Percentiles rank a stretch among this genome's conserved stretches.
phyloP scores from a whole-genome alignment of 2,888 invertebrate genomes.

The Leistus spinibarbis region DNA sequence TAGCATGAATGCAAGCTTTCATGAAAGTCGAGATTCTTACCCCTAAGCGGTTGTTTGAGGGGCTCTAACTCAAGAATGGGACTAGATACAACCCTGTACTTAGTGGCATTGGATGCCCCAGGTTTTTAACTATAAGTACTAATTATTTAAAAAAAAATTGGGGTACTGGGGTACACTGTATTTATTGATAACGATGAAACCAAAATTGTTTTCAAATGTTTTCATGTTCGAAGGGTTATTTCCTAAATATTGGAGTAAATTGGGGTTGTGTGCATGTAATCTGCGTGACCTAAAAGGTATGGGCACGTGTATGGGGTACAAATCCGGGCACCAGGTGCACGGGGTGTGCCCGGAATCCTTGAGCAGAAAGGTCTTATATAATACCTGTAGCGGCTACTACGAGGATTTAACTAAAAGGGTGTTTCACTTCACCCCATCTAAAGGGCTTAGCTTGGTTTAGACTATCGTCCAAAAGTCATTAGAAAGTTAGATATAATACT shows the following conservation, averaged over 20 bases:
- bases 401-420: background rate
- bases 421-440: background rate
- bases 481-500: too few relatives aligned
- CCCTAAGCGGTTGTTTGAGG: too few relatives aligned
- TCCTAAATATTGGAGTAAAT: background rate
- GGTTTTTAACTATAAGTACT: too few relatives aligned
- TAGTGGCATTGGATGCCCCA: too few relatives aligned
- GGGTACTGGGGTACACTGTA: too few relatives aligned
- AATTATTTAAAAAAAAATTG: too few relatives aligned
- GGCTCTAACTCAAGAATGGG: too few relatives aligned
- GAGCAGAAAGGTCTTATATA: background rate
- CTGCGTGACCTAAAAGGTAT: background rate
- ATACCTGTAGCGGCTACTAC: background rate
- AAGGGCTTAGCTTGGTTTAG: background rate
- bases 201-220: background rate
- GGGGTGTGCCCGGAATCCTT: background rate
- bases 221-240: background rate
- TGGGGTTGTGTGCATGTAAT: background rate
- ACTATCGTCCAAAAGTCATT: too few relatives aligned
- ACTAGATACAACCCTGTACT: too few relatives aligned
- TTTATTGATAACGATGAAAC: too few relatives aligned
- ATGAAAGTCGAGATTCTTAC: too few relatives aligned
- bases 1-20: too few relatives aligned
- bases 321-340: background rate
- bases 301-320: background rate